A percentile compares a stretch with the other conserved stretches of the same genome.
Evolutionary conservation across 37 sponge, comb jelly and placozoan species (phyloP).

Genomic region (Aplysina aerophoba): DNA sequence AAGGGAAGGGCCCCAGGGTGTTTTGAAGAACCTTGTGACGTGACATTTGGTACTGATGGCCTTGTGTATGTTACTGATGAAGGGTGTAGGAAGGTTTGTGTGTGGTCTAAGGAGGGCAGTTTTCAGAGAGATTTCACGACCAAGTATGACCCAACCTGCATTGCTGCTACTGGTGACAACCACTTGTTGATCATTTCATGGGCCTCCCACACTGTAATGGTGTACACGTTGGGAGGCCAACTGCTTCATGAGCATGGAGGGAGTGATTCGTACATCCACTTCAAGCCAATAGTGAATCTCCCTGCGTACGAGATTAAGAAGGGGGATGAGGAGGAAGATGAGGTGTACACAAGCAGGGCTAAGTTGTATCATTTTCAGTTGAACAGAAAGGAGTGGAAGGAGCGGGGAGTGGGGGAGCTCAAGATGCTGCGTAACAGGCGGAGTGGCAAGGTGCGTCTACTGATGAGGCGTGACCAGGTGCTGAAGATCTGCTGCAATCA

Average conservation of each 20-base stretch:
- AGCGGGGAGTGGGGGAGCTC: slow-evolving; percentile 93
- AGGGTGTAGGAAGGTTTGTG: no score
- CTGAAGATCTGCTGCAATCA: slow-evolving; percentile 96
- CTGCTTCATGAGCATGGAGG: slow-evolving; percentile 32
- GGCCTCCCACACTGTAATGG: no score
- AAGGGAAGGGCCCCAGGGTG: no score
- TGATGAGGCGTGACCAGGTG: slow-evolving; percentile 94
- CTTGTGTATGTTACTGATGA: no score
- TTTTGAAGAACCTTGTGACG: no score
- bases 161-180: no score
- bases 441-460: slow-evolving; percentile 59
- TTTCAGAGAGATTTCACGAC: no score
- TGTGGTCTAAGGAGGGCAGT: no score
- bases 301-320: slow-evolving; percentile 61
- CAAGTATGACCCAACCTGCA: no score
- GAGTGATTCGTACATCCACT: slow-evolving; percentile 60
- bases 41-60: no score
- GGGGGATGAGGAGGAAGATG: slow-evolving; percentile 89
- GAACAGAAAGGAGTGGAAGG: slow-evolving; percentile 89
- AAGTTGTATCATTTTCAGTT: slow-evolving; percentile 93
- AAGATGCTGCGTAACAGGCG: slow-evolving; percentile 71
- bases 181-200: no score
- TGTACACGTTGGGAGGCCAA: no score
- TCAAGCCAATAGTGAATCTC: slow-evolving; percentile 77
- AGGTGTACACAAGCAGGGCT: slow-evolving; percentile 70